phyloP scores from a whole-genome alignment of 1,140 invertebrate genomes.

The Plodia interpunctella region DNA sequence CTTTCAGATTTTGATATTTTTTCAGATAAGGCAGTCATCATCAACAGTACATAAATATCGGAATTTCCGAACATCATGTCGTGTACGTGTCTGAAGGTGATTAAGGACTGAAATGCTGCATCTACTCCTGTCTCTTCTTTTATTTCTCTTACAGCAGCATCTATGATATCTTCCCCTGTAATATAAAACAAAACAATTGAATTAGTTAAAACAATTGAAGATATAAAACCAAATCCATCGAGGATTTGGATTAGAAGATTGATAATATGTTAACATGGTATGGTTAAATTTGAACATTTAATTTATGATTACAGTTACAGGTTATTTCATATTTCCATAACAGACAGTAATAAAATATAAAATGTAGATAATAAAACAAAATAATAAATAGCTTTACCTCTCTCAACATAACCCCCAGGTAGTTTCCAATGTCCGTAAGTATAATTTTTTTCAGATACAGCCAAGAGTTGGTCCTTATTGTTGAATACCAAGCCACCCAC shows the following conservation, averaged over 20 bases:
- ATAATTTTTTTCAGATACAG: conserved; percentile 86
- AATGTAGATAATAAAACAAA: not conserved
- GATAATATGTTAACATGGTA: no score
- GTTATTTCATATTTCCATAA: no score
- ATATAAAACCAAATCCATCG: no score
- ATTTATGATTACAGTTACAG: no score
- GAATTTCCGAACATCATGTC: conserved; percentile 86
- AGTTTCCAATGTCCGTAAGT: conserved; percentile 88
- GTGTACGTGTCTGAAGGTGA: conserved; percentile 88
- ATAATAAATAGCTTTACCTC: conserved; percentile 75
- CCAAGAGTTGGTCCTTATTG: conserved; percentile 84
- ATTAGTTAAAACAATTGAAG: no score
- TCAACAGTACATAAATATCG: conserved; percentile 89
- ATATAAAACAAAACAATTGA: conserved; percentile 17
- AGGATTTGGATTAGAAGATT: no score
- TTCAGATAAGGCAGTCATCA: conserved; percentile 81
- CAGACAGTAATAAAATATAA: not conserved
- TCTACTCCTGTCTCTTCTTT: conserved; percentile 92
- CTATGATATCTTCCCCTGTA: conserved; percentile 87
- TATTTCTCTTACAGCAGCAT: conserved; percentile 90
- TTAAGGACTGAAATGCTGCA: conserved; percentile 84
- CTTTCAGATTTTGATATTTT: conserved; percentile 82
- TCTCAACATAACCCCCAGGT: conserved; percentile 93
- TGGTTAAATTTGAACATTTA: no score
- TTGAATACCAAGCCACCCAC: conserved; percentile 93